phyloP scores from a whole-genome alignment of 1,140 invertebrate genomes.

The Procambarus clarkii region DNA sequence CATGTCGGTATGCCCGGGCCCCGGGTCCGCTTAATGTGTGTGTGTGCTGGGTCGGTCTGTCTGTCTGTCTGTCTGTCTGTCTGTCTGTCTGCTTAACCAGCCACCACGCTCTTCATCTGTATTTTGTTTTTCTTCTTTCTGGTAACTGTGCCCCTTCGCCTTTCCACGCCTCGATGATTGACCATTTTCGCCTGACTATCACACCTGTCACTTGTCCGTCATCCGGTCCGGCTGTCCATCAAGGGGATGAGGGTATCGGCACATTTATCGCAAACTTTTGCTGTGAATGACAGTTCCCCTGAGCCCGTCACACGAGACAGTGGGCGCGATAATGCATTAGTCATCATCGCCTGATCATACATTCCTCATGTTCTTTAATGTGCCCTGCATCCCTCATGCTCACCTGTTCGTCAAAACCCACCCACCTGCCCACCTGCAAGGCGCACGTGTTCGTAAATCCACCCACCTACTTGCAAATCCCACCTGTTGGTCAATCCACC shows the following conservation, averaged over 20 bases:
- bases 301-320: slow-evolving; percentile 13
- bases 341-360: slow-evolving; percentile 45
- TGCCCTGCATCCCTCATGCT: slow-evolving; percentile 28
- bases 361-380: slow-evolving; percentile 35
- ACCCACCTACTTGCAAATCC: not conserved
- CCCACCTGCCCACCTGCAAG: not conserved
- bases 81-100: too few species aligned
- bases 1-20: slow-evolving; percentile 37
- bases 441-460: not conserved
- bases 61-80: too few species aligned
- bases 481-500: not conserved
- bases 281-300: slow-evolving; percentile 7
- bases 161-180: slow-evolving; percentile 34
- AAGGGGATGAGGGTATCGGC: slow-evolving; percentile 14
- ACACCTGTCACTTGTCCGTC: slow-evolving; percentile 20
- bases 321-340: slow-evolving; percentile 36
- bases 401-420: slow-evolving; percentile 16
- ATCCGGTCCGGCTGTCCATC: slow-evolving; percentile 24
- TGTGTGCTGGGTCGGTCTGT: too few species aligned
- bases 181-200: slow-evolving; percentile 21
- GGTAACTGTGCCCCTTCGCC: slow-evolving; percentile 15
- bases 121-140: not conserved
- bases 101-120: too few species aligned
- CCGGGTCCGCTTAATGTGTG: not conserved
- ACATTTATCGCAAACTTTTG: not conserved